Percentiles rank a stretch among this genome's conserved stretches.
Evolutionary conservation across 2,113 vertebrate species (phyloP).

Genomic region (Athene noctua): DNA sequence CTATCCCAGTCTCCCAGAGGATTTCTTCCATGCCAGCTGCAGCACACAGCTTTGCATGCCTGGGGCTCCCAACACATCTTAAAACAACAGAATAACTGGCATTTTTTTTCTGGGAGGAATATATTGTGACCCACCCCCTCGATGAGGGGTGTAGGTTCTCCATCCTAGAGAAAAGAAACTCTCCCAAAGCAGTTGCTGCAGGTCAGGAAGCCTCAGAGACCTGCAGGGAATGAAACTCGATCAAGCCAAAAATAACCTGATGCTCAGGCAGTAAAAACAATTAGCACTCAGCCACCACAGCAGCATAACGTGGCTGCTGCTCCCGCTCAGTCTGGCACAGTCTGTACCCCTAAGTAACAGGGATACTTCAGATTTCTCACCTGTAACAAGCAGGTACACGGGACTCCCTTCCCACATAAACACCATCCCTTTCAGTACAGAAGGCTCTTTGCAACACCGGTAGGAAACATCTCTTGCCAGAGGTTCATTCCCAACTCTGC

Average conservation of each 20-base stretch:
- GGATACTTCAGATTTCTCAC: not conserved
- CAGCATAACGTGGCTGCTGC: not conserved
- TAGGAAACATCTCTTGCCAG: not conserved
- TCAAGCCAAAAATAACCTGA: slow-evolving; percentile 11
- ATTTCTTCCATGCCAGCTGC: not conserved
- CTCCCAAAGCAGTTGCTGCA: not conserved
- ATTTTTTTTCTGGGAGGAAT: not conserved
- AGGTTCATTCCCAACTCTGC: not conserved
- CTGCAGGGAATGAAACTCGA: not conserved
- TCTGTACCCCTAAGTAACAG: not conserved
- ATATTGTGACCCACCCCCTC: not conserved
- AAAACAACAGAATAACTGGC: not conserved
- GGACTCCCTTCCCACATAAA: not conserved
- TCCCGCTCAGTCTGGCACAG: not conserved
- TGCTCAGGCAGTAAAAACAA: slow-evolving; percentile 17
- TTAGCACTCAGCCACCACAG: not conserved
- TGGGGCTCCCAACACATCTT: not conserved
- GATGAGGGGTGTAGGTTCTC: not conserved
- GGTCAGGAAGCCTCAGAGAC: not conserved
- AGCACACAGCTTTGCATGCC: not conserved
- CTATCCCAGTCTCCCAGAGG: not conserved
- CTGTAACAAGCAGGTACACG: not conserved
- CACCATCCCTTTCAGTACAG: not conserved
- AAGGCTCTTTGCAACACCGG: not conserved
- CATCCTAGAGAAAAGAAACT: not conserved